Evolutionary conservation across 2,113 vertebrate species (phyloP).

Genomic region (Poeciliopsis retropinna): DNA sequence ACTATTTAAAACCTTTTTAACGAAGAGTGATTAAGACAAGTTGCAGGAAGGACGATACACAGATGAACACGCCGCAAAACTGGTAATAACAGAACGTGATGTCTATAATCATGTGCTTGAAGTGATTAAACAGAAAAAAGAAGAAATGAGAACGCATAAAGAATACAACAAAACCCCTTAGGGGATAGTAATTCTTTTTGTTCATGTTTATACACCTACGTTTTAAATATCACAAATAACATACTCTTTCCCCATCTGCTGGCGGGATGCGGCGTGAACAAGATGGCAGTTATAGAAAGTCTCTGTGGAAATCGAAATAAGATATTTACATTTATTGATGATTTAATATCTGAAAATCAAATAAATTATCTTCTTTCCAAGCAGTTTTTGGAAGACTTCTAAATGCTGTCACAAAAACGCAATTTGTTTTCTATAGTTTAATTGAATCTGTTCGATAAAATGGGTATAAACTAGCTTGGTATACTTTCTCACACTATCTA

Average conservation of each 20-base stretch:
- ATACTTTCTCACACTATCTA: no score
- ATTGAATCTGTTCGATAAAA: no score
- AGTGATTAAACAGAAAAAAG: not conserved
- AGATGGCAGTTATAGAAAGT: not conserved
- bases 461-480: no score
- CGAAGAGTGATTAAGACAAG: not conserved
- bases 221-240: constrained; percentile 12
- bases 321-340: not conserved
- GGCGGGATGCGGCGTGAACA: constrained; percentile 21
- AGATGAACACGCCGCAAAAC: not conserved
- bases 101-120: not conserved
- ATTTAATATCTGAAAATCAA: not conserved
- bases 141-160: not conserved
- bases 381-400: no score
- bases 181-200: constrained; percentile 14
- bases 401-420: no score
- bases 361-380: no score
- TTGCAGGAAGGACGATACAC: not conserved
- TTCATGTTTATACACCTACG: not conserved
- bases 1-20: constrained; percentile 13
- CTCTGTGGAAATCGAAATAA: not conserved
- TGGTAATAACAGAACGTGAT: not conserved
- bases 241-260: constrained; percentile 64
- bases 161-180: constrained; percentile 18
- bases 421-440: no score